Percentiles rank a stretch among this genome's conserved stretches.
These are phyloP conservation scores for Thunnus albacares DNA, from an alignment of 2,797 vertebrate genomes.

Conservation along the genomic window DNA sequence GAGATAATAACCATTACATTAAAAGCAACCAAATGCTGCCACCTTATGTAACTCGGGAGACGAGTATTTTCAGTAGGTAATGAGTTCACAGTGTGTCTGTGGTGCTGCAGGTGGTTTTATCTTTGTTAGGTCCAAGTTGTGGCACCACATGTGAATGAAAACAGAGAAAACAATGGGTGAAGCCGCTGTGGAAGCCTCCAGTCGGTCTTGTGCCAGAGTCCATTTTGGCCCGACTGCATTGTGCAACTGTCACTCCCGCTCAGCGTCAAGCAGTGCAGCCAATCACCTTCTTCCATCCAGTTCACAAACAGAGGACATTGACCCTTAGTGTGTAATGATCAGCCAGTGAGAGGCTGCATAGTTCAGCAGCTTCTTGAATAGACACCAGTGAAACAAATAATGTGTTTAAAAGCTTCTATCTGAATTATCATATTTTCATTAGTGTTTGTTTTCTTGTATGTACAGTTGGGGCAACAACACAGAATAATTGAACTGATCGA, in stretches of 20 bases:
- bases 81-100: background rate
- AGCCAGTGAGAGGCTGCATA: background rate
- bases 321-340: constrained; percentile 25
- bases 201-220: constrained; percentile 54
- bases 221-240: constrained; percentile 26
- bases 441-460: background rate
- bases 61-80: background rate
- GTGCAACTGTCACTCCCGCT: constrained; percentile 44
- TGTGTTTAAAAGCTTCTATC: background rate
- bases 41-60: background rate
- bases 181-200: background rate
- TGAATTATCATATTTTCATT: background rate
- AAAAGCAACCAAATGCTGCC: background rate
- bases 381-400: background rate
- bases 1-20: background rate
- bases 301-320: constrained; percentile 28
- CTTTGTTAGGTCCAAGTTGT: background rate
- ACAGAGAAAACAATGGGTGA: background rate
- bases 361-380: background rate
- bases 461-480: too few species aligned
- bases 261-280: background rate
- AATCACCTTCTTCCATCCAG: constrained; percentile 7
- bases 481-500: too few species aligned
- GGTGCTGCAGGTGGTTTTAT: background rate
- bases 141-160: background rate